Evolutionary conservation across 2,797 vertebrate genomes (phyloP), one percentile per base, ranked within the genome.

Genomic region (Erethizon dorsatum): DNA sequence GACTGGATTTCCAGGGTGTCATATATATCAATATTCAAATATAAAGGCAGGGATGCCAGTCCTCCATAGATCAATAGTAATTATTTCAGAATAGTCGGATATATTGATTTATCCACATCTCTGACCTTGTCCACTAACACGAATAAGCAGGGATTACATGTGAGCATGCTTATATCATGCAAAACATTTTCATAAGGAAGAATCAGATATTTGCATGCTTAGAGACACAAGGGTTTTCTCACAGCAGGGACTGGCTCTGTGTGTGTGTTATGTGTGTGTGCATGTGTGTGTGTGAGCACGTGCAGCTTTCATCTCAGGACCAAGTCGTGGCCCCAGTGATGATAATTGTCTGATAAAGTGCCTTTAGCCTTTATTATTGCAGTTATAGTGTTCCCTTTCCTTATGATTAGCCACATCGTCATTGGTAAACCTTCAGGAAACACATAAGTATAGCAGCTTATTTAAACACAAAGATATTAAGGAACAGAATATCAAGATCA

Each of bases 1-100:
- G 96, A 14, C 89, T 54, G 87, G 94, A 91, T 95, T 95, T 90
- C 91, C 83, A 95, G 94, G 37, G 86, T 97, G 97, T 96, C 97
- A 95, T 97, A 96, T 95, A 88, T 97, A 97, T 97, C 97, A 87
- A 98, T 97, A 98, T 96, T 98, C 96, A 98, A 93, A 97, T 97
- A 97, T 93, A 96, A 88, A 97, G 95, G 95, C 97, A 96, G 84
- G 97, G 91, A 93, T 93, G 88, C 96, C 93, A 84, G 96, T 93
- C 97, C 71, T 61, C 80, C 82, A 73, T 91, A 61, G 97, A 98
- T 98, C 97, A 97, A 97, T 98, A 97, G 97, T 97, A 98, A 98
- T 98, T 98, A 98, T 98, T 97, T 98, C 97, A 97, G 97, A 97
- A 98, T 98, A 96, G 97, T 94, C 95, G 28, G 96, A 98, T 97